Percentiles rank a stretch among this genome's conserved stretches.
Evolutionary conservation across 2,113 vertebrate species (phyloP).

Genomic region (Hemichromis elongatus): DNA sequence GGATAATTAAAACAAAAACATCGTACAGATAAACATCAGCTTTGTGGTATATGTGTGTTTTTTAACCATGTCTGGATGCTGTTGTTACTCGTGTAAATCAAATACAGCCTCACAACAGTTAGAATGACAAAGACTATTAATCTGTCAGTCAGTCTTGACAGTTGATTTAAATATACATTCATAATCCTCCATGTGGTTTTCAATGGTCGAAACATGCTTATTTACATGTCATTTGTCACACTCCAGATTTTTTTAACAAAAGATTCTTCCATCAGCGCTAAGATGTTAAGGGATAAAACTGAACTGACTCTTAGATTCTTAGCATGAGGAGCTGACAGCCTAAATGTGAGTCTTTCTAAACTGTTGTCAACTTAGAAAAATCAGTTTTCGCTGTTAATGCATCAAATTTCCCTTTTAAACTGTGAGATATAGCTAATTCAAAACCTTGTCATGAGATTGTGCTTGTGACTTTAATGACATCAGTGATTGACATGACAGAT

Average conservation of each 20-base stretch:
- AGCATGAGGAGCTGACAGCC: neutral
- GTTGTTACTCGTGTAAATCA: neutral
- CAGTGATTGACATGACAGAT: conserved; percentile 23
- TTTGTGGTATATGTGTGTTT: neutral
- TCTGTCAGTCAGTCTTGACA: neutral
- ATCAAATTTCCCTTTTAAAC: neutral
- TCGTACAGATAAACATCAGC: neutral
- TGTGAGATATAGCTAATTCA: neutral
- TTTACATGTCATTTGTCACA: neutral
- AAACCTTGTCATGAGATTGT: neutral
- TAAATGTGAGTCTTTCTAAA: neutral
- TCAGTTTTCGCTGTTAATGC: neutral
- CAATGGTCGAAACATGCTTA: neutral
- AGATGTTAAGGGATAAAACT: neutral
- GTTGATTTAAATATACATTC: neutral
- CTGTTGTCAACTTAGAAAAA: neutral
- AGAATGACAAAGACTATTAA: neutral
- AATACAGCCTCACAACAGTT: neutral
- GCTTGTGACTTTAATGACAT: neutral
- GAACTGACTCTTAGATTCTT: neutral
- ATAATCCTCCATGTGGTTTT: neutral
- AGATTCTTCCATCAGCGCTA: neutral
- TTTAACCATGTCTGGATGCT: neutral
- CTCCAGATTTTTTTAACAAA: neutral
- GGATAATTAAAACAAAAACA: neutral